Base-by-base conservation (phyloP, 2,888 invertebrate species). In the Meta bourneti region DNA sequence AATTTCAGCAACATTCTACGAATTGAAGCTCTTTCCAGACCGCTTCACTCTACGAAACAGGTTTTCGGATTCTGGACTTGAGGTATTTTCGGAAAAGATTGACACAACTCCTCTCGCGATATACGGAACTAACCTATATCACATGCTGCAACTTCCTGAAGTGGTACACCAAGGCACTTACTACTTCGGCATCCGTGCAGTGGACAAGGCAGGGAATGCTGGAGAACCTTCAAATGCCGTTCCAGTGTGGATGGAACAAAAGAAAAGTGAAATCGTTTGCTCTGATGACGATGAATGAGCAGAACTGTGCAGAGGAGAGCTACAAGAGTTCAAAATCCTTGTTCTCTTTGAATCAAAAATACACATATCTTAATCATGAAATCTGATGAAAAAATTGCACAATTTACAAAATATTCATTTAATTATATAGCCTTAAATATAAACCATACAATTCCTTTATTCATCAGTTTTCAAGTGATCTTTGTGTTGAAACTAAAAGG, bases 221-320 rank as follows among this genome's bases (percentile, higher is more conserved):
- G 91, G 91, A 7, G 78, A 72, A 34, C 83, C 79, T 4, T 91
- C 91, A 13, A 91, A 91, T 72, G 81, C 80, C 1, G 51, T 86
- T 9, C 51, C 86, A 2, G 5, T 91, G 5, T 86, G 75, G 70
- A 19, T 91, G 8, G 81, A 48, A 16, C 20, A 34, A 11, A 52
- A 16, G 8, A n/a, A 13, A 20, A 1, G 69, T 13, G 74, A 5
- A 8, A 72, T 84, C 13, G 54, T 83, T 16, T 89, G 89, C 11
- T 13, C 51, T 11, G 71, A 89, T 52, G 89, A 89, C 2, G 13
- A 34, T 11, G 51, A 71, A 72, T 9, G 13, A 48, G 19, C 86
- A 13, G 78, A 86, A 71, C 34, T 34, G 34, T 34, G 34, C 34
- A 34, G 34, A 34, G 34, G 34, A 34, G 34, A 34, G 34, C 1